These are phyloP conservation scores for Spatulosminthurus flaviceps DNA, from an alignment of 2,888 invertebrate genomes.

Conservation along the genomic window DNA sequence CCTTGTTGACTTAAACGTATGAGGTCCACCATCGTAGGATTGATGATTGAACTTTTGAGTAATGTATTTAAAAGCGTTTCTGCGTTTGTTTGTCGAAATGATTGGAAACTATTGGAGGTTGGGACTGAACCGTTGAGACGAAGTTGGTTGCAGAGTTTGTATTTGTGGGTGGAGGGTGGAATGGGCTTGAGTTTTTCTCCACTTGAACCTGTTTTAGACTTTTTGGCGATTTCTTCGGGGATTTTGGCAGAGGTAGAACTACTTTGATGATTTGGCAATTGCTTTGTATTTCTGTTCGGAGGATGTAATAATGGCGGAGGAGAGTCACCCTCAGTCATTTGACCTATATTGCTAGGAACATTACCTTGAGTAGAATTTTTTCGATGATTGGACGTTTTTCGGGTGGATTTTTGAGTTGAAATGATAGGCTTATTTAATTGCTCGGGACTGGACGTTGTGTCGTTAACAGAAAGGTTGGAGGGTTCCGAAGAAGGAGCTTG, in stretches of 20 bases:
- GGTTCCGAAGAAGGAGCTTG: no score
- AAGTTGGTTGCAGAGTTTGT: background rate
- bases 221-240: background rate
- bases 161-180: background rate
- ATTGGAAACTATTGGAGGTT: background rate
- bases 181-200: background rate
- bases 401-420: background rate
- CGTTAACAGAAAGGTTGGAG: background rate
- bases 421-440: background rate
- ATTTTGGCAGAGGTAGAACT: background rate
- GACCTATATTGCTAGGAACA: background rate
- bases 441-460: background rate
- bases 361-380: background rate
- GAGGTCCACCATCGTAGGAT: conserved; percentile 38
- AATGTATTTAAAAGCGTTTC: conserved; percentile 35
- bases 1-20: conserved; percentile 36
- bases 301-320: background rate
- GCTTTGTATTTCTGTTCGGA: background rate
- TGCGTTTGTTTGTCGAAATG: background rate
- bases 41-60: conserved; percentile 26
- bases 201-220: background rate
- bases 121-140: background rate
- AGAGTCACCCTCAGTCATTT: background rate
- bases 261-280: background rate
- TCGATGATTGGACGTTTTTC: background rate